phyloP scores from a whole-genome alignment of 1,140 invertebrate species.

The Anastatus disparis region DNA sequence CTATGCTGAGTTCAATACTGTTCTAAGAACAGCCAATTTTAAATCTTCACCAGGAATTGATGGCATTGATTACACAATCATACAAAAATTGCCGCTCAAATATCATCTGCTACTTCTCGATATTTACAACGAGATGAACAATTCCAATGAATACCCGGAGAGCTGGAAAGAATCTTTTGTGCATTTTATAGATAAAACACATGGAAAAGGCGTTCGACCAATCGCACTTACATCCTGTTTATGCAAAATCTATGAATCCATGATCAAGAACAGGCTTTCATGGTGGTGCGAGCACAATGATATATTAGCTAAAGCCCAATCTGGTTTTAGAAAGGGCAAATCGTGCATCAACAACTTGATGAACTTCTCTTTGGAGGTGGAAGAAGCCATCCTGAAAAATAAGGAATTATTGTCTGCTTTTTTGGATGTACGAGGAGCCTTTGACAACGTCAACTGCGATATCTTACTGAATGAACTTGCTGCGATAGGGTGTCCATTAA shows the following conservation, averaged over 20 bases:
- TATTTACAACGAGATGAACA: constrained; percentile 26
- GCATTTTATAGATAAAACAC: constrained; percentile 33
- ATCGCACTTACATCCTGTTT: constrained; percentile 40
- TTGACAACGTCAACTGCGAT: too few relatives aligned
- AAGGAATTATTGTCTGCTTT: too few relatives aligned
- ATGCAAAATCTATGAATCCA: constrained; percentile 12
- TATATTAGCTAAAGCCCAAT: not conserved
- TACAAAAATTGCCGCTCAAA: constrained; percentile 12
- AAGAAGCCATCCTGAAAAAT: too few relatives aligned
- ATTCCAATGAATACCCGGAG: constrained; percentile 3
- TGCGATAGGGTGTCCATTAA: too few relatives aligned
- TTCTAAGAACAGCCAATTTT: not conserved
- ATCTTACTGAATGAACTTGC: too few relatives aligned
- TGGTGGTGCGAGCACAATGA: constrained; percentile 11
- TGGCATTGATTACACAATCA: not conserved
- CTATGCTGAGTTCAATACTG: not conserved
- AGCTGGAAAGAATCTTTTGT: constrained; percentile 29
- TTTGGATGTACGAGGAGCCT: too few relatives aligned
- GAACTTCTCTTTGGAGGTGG: not conserved
- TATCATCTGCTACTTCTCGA: not conserved
- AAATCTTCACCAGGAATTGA: not conserved
- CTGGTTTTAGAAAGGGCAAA: too few relatives aligned
- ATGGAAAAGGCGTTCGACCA: constrained; percentile 29
- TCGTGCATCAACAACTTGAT: constrained; percentile 4
- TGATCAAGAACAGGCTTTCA: not conserved